phyloP scores from a whole-genome alignment of 2,797 vertebrate genomes.

The Sebastes dallii region DNA sequence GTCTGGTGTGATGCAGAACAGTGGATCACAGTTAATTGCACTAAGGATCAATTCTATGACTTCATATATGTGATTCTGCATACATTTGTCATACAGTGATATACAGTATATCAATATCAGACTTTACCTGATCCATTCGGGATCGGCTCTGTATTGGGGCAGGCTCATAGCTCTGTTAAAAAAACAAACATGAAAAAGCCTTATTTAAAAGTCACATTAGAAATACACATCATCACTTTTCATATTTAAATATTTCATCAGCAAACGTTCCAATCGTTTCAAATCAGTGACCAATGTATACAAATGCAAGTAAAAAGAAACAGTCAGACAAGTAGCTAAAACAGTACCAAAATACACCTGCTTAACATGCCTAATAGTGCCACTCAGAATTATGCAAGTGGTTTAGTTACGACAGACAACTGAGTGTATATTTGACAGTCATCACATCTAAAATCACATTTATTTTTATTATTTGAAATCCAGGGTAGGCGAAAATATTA shows the following conservation, averaged over 20 bases:
- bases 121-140: conserved; percentile 82
- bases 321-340: not conserved
- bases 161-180: conserved; percentile 82
- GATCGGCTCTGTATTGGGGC: conserved; percentile 81
- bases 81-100: not conserved
- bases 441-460: not conserved
- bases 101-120: not conserved
- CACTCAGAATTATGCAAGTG: not conserved
- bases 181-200: not conserved
- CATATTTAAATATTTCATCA: not conserved
- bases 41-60: not conserved
- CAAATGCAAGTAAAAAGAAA: not conserved
- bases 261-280: fast-evolving
- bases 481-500: not conserved
- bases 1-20: not conserved
- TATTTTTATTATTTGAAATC: not conserved
- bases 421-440: not conserved
- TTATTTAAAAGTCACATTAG: not conserved
- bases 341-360: not conserved
- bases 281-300: not conserved
- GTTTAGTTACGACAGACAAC: not conserved
- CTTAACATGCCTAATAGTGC: not conserved
- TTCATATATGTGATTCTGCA: not conserved
- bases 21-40: not conserved
- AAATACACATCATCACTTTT: not conserved